Percentiles rank a stretch among this genome's conserved stretches.
Evolutionary conservation across 2,797 vertebrate genomes (phyloP).

Genomic region (Eurystomus glaucurus): DNA sequence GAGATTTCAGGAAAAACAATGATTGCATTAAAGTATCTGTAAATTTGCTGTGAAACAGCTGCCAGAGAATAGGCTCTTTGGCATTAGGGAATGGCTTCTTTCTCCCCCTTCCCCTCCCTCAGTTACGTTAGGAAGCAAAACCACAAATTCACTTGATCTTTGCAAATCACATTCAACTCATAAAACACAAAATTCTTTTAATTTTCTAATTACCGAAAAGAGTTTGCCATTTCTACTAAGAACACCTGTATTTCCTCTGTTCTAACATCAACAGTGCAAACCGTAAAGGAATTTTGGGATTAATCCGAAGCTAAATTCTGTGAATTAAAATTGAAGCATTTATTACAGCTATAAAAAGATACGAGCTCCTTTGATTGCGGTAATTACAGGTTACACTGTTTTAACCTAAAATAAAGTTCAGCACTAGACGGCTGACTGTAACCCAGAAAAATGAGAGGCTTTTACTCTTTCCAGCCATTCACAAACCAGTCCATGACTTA

Average conservation of each 20-base stretch:
- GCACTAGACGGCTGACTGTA: background rate
- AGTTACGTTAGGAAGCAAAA: background rate
- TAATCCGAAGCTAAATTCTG: background rate
- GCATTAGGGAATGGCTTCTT: background rate
- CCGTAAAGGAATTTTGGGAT: background rate
- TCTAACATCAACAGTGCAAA: background rate
- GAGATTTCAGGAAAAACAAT: background rate
- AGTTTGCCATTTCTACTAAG: background rate
- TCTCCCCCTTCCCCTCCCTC: background rate
- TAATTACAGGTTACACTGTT: constrained; percentile 12
- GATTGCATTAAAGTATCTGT: background rate
- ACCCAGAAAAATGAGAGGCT: background rate
- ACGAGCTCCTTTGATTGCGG: background rate
- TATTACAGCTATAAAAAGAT: constrained; percentile 38
- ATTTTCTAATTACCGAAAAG: background rate
- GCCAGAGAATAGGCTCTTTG: background rate
- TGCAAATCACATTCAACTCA: background rate
- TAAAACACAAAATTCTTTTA: background rate
- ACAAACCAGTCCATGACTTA: background rate
- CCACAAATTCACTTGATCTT: background rate
- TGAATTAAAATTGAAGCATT: constrained; percentile 34
- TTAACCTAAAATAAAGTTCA: constrained; percentile 27
- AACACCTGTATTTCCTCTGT: background rate
- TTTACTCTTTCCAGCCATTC: background rate
- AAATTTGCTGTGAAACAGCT: background rate